A percentile compares a stretch with the other conserved stretches of the same genome.
These are phyloP conservation scores for Myotis davidii DNA, from an alignment of 2,113 vertebrate species.

Conservation along the genomic window DNA sequence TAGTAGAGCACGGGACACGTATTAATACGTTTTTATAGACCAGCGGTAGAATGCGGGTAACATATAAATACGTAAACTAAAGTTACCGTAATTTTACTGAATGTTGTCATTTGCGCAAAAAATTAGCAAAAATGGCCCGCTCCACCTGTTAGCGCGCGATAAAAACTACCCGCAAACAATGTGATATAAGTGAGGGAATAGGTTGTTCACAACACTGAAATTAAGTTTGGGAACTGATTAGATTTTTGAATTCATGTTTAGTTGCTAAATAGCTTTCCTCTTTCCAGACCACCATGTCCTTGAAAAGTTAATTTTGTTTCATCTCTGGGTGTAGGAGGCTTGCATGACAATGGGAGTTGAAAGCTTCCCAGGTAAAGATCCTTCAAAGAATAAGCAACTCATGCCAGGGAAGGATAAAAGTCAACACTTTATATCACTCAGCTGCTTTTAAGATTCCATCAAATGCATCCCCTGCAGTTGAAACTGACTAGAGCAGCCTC, in stretches of 20 bases:
- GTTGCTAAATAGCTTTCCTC: slow-evolving; percentile 82
- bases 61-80: too few species aligned
- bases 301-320: slow-evolving; percentile 88
- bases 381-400: slow-evolving; percentile 86
- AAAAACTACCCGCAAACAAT: too few species aligned
- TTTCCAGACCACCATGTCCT: slow-evolving; percentile 84
- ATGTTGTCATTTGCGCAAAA: too few species aligned
- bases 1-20: too few species aligned
- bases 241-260: slow-evolving; percentile 74
- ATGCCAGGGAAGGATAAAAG: slow-evolving; percentile 87
- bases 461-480: slow-evolving; percentile 85
- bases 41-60: too few species aligned
- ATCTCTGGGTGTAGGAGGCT: slow-evolving; percentile 83
- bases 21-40: too few species aligned
- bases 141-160: too few species aligned
- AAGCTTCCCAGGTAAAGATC: slow-evolving; percentile 87
- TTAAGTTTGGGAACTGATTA: slow-evolving; percentile 49
- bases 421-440: slow-evolving; percentile 87
- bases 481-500: slow-evolving; percentile 85
- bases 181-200: slow-evolving; percentile 47
- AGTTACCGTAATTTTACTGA: too few species aligned
- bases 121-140: too few species aligned
- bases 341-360: slow-evolving; percentile 86
- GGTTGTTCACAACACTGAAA: slow-evolving; percentile 73
- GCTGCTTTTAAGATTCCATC: slow-evolving; percentile 90